These are phyloP conservation scores for Etheostoma spectabile DNA, from an alignment of 2,113 vertebrate genomes.

Conservation along the genomic window DNA sequence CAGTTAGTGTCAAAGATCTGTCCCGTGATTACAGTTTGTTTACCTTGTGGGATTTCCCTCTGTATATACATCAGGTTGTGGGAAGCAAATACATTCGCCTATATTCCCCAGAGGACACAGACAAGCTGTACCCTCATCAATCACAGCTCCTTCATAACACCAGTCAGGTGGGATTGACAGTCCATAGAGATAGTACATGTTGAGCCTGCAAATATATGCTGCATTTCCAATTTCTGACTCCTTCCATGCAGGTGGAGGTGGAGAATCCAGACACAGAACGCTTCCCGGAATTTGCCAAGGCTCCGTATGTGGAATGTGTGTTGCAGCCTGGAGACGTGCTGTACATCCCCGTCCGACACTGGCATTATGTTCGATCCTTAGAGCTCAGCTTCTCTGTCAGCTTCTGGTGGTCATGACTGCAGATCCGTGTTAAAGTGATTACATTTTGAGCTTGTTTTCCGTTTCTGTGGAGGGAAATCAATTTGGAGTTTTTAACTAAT, in stretches of 20 bases:
- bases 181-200: conserved; percentile 32
- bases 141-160: conserved; percentile 94
- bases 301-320: conserved; percentile 88
- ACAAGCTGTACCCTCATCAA: conserved; percentile 91
- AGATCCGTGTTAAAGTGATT: neutral
- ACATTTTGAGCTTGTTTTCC: conserved; percentile 3
- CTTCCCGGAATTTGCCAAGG: conserved; percentile 90
- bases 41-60: conserved; percentile 11
- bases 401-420: conserved; percentile 95
- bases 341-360: conserved; percentile 91
- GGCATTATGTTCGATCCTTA: conserved; percentile 94
- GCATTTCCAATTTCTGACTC: conserved; percentile 38
- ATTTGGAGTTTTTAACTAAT: conserved; percentile 39
- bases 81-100: conserved; percentile 95
- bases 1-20: conserved; percentile 22
- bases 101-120: conserved; percentile 88
- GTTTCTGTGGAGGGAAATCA: conserved; percentile 29
- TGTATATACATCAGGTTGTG: conserved; percentile 84
- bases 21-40: conserved; percentile 30
- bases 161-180: conserved; percentile 89
- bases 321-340: conserved; percentile 92
- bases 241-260: conserved; percentile 88
- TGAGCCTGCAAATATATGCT: conserved; percentile 38
- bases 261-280: conserved; percentile 88
- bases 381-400: conserved; percentile 96